Evolutionary conservation across 2,888 invertebrate genomes (phyloP), one percentile per base, ranked within the genome.

Genomic region (Himalopsyche anomala): DNA sequence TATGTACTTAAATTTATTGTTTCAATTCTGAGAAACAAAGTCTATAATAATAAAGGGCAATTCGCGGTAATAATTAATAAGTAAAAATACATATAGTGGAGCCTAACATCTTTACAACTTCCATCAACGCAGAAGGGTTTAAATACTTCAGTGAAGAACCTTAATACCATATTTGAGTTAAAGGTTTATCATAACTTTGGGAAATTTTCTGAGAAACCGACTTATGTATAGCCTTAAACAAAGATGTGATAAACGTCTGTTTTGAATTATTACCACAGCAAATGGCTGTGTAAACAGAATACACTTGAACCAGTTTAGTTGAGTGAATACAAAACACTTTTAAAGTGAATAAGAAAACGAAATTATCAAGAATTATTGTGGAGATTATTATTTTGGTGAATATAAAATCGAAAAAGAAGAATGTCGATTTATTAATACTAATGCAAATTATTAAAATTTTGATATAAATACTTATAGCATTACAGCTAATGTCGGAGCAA

Each of bases 181-280:
- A 74, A 74, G 74, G 74, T 74, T 74, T 74, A 74, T 74, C 38
- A 74, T 74, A 74, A 74, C 74, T 74, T 74, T 74, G 74, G 36
- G 36, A 74, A 74, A 74, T 74, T 74, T 74, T 9, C 74, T 74
- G 38, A 74, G 74, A 74, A 74, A 74, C 74, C 36, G 74, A 74
- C 74, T 74, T 74, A 74, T 36, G 74, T 74, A 74, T 38, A 36
- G 74, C 15, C 74, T 74, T 36, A 74, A 74, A 74, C 74, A 74
- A 74, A 74, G 74, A 74, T 74, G 74, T 74, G 74, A 74, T 74
- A 74, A 74, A 74, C 74, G 74, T 74, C 74, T 74, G 74, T 74
- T 74, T 74, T 74, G 74, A 36, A 74, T 74, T 74, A 74, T 74
- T 74, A 74, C 74, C 74, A 36, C 74, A 74, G 74, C 19, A 74